Evolutionary conservation across 2,888 invertebrate genomes (phyloP).

Genomic region (Oligia fasciuncula): DNA sequence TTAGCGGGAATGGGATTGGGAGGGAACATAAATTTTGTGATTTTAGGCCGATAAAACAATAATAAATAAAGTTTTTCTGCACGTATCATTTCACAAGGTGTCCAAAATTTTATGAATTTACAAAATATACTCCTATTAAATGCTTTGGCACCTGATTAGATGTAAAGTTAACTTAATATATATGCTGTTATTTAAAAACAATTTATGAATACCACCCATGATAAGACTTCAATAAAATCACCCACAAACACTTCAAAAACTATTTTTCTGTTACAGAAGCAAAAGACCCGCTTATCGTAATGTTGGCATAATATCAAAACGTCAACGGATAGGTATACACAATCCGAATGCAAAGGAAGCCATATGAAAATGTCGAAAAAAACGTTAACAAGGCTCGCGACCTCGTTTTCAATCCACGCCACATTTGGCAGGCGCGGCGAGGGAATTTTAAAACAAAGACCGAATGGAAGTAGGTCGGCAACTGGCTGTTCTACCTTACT

Average conservation of each 20-base stretch:
- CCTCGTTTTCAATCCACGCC: slow-evolving; percentile 72
- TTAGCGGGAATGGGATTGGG: slow-evolving; percentile 35
- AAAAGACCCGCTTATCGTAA: slow-evolving; percentile 39
- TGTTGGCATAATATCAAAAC: slow-evolving; percentile 60
- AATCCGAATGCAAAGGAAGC: slow-evolving; percentile 65
- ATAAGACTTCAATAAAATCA: not conserved
- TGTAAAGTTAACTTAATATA: not conserved
- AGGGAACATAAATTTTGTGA: slow-evolving; percentile 2
- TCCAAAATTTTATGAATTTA: not conserved
- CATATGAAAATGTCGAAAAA: slow-evolving; percentile 64
- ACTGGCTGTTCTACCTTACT: slow-evolving; percentile 59
- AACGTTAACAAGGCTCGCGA: slow-evolving; percentile 69
- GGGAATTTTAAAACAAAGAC: slow-evolving; percentile 81
- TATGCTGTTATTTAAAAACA: not conserved
- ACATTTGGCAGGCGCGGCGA: slow-evolving; percentile 79
- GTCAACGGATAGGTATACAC: slow-evolving; percentile 46
- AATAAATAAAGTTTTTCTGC: not conserved
- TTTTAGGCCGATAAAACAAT: slow-evolving; percentile 3
- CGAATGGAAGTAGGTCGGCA: slow-evolving; percentile 63
- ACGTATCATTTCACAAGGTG: not conserved
- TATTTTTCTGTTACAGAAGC: slow-evolving; percentile 22
- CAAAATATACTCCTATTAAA: not conserved
- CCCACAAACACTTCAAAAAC: slow-evolving; percentile 16
- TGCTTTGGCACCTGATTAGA: no score
- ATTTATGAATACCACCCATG: not conserved